These are phyloP conservation scores for Nibea albiflora DNA, from an alignment of 2,113 vertebrate genomes.

Conservation along the genomic window DNA sequence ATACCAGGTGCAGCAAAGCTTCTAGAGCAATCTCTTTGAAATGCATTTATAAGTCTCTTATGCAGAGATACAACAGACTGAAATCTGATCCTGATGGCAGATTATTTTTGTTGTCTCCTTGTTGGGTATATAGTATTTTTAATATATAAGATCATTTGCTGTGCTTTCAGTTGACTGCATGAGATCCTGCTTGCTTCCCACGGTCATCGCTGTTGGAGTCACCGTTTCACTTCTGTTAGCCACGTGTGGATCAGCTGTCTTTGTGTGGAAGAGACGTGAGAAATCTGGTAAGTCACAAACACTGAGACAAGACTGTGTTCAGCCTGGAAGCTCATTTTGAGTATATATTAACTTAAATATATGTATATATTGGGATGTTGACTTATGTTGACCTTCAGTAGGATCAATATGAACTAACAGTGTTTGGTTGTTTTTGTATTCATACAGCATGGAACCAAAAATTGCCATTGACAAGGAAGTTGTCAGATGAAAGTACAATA, in stretches of 20 bases:
- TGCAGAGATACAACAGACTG: no score
- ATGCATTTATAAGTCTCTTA: background rate
- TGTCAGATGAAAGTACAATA: background rate
- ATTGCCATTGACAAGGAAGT: fast-evolving
- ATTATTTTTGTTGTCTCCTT: background rate
- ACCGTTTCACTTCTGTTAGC: fast-evolving
- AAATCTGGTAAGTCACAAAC: background rate
- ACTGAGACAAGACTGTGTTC: background rate
- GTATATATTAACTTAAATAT: no score
- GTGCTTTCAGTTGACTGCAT: conserved; percentile 6
- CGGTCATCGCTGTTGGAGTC: fast-evolving
- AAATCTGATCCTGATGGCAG: background rate
- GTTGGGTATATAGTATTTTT: no score
- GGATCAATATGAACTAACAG: background rate
- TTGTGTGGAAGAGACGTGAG: background rate
- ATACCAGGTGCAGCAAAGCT: conserved; percentile 20
- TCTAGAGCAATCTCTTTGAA: background rate
- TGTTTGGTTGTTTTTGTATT: background rate
- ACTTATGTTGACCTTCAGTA: no score
- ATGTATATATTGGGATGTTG: no score
- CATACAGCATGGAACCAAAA: fast-evolving
- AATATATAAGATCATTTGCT: background rate
- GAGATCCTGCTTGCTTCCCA: fast-evolving
- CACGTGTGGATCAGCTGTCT: fast-evolving
- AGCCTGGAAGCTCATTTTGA: no score